These are phyloP conservation scores for Zaprionus obscuricornis DNA, from an alignment of 2,888 invertebrate genomes.

Conservation along the genomic window DNA sequence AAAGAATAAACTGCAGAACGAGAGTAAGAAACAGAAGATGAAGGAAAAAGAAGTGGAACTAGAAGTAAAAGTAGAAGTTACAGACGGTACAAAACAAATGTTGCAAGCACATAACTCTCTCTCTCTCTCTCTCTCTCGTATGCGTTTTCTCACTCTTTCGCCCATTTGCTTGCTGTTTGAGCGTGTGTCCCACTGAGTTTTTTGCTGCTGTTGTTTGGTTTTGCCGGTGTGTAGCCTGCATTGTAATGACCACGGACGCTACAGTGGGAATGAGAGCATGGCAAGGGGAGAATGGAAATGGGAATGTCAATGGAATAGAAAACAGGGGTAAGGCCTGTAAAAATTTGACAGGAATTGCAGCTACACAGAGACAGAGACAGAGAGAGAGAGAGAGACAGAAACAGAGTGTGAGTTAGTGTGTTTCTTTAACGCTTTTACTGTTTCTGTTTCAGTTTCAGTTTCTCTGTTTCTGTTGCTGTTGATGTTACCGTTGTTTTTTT, in stretches of 20 bases:
- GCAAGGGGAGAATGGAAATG: background rate
- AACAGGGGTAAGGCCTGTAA: too few relatives aligned
- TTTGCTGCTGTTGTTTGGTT: conserved; percentile 33
- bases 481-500: background rate
- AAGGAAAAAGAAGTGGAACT: background rate
- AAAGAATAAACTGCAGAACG: too few relatives aligned
- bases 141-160: background rate
- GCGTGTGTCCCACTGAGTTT: too few relatives aligned
- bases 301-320: conserved; percentile 8
- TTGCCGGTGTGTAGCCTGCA: conserved; percentile 24
- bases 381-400: too few relatives aligned
- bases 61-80: conserved; percentile 35
- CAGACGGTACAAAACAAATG: conserved; percentile 63
- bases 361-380: too few relatives aligned
- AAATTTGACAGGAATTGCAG: conserved; percentile 7
- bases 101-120: conserved; percentile 53
- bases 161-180: background rate
- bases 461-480: background rate
- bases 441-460: conserved; percentile 18
- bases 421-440: conserved; percentile 6
- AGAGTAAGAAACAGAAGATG: conserved; percentile 19
- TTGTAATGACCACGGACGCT: conserved; percentile 53
- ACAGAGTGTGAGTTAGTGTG: too few relatives aligned
- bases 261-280: conserved; percentile 2
- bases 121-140: background rate